Conservation (phyloP, 30 jellyfish, hydroid and myxozoan genomes). For the Clytia hemisphaerica region DNA sequence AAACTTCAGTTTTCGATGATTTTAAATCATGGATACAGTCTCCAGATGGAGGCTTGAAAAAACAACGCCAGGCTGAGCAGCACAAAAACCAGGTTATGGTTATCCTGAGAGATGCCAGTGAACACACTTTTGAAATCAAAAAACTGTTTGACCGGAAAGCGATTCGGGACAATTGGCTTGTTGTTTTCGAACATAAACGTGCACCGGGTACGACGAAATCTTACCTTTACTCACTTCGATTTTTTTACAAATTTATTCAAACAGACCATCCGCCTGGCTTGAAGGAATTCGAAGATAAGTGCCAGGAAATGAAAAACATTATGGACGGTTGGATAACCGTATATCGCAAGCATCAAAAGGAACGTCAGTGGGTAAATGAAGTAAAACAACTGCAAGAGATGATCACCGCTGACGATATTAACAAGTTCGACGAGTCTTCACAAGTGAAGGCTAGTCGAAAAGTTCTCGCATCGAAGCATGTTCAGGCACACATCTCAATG, state of each 20-base stretch:
- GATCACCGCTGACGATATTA: slow-evolving; percentile 5
- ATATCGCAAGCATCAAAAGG: background rate
- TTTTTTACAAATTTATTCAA: slow-evolving; percentile 1
- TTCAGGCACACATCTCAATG: background rate
- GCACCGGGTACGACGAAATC: slow-evolving; percentile 32
- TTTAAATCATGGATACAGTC: no score
- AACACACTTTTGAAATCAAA: background rate
- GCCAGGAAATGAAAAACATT: background rate
- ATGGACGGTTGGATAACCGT: background rate
- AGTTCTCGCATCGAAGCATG: background rate
- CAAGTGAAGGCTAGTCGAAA: background rate
- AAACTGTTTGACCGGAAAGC: background rate
- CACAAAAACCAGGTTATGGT: no score
- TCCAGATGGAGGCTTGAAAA: no score
- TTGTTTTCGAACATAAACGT: background rate
- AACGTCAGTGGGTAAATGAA: background rate
- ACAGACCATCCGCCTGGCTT: background rate
- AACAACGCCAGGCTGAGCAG: no score
- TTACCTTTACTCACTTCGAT: slow-evolving; percentile 20
- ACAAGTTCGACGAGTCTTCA: background rate
- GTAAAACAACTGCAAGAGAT: slow-evolving; percentile 16
- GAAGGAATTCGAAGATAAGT: background rate
- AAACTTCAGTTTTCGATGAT: no score
- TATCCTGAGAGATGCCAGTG: no score
- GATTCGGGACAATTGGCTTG: slow-evolving; percentile 23